Percentiles rank a stretch among this genome's conserved stretches.
phyloP scores from a whole-genome alignment of 2,888 invertebrate genomes.

The Hedychridium roseum region DNA sequence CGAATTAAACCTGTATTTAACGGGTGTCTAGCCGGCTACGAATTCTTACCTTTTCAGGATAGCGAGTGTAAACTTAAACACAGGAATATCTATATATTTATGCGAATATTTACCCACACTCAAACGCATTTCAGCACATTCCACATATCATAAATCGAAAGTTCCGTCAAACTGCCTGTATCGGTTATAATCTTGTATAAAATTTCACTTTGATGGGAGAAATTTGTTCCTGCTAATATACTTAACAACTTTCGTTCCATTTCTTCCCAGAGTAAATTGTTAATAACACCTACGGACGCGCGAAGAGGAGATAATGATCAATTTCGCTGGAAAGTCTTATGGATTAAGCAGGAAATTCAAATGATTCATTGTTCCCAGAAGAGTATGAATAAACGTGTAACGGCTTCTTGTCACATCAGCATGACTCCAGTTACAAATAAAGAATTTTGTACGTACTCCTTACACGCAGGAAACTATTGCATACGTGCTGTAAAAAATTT shows the following conservation, averaged over 20 bases:
- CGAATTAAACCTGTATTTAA: no score
- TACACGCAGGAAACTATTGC: no score
- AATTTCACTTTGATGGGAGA: slow-evolving; percentile 37
- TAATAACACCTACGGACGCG: slow-evolving; percentile 6
- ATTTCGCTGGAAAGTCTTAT: slow-evolving; percentile 32
- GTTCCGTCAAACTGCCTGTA: slow-evolving; percentile 5
- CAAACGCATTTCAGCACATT: background rate
- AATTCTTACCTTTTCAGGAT: no score
- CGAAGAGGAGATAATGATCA: slow-evolving; percentile 29
- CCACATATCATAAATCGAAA: slow-evolving; percentile 7
- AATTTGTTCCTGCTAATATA: slow-evolving; percentile 32
- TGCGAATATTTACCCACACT: no score
- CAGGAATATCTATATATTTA: no score
- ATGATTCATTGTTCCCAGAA: slow-evolving; percentile 15
- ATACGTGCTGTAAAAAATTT: no score
- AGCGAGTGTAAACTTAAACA: no score
- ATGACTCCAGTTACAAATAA: no score
- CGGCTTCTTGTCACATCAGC: no score
- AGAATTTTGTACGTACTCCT: no score
- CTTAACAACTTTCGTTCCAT: slow-evolving; percentile 23
- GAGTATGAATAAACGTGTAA: background rate
- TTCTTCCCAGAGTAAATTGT: slow-evolving; percentile 13
- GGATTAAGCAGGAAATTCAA: slow-evolving; percentile 16
- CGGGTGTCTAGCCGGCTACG: no score
- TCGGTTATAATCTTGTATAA: slow-evolving; percentile 9